Evolutionary conservation across 2,797 vertebrate species (phyloP).

Genomic region (Melanogrammus aeglefinus): DNA sequence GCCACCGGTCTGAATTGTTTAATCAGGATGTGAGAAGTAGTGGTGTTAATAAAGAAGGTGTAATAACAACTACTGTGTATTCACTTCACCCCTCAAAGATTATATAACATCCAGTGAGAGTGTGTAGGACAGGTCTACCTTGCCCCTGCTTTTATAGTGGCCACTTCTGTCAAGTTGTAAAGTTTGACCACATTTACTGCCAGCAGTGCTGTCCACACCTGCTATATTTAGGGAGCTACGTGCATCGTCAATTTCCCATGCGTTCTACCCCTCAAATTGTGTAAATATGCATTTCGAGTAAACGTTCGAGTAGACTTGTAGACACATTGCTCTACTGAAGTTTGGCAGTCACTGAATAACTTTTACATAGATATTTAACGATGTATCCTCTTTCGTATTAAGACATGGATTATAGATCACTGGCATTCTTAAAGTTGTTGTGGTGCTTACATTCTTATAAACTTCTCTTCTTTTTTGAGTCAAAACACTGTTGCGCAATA

Average conservation of each 20-base stretch:
- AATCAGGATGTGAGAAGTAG: not conserved
- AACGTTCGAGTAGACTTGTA: too few species aligned
- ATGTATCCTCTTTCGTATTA: not conserved
- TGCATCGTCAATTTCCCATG: not conserved
- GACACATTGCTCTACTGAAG: not conserved
- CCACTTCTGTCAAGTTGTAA: not conserved
- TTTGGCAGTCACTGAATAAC: not conserved
- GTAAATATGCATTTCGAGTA: not conserved
- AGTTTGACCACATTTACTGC: not conserved
- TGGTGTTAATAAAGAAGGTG: not conserved
- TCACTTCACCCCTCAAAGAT: not conserved
- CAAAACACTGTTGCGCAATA: constrained; percentile 24
- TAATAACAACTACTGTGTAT: not conserved
- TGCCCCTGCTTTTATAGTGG: not conserved
- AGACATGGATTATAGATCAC: not conserved
- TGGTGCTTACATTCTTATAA: not conserved
- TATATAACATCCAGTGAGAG: not conserved
- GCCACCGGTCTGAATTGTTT: not conserved
- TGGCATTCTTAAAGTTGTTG: not conserved
- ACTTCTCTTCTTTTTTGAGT: not conserved
- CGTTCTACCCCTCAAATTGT: not conserved
- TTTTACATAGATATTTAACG: not conserved
- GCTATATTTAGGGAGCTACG: not conserved
- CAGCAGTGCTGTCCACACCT: not conserved
- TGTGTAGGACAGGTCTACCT: not conserved